These are phyloP conservation scores for Muscidifurax raptorellus DNA, from an alignment of 1,140 invertebrate genomes.

Conservation along the genomic window DNA sequence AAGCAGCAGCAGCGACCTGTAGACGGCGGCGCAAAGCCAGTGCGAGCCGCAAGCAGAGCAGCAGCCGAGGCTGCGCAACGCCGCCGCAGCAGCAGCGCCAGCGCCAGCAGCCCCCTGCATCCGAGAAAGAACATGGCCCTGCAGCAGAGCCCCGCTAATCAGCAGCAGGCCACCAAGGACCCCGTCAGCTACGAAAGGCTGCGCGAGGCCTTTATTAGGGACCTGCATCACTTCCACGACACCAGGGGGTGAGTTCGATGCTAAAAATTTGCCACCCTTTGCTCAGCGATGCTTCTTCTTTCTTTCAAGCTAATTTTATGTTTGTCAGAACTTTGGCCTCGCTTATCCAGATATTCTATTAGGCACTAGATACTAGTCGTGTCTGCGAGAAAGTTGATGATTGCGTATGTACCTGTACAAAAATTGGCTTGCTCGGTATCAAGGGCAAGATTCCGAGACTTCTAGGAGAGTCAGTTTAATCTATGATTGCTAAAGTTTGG, in stretches of 20 bases:
- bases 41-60: conserved; percentile 30
- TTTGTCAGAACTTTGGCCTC: neutral
- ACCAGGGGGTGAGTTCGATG: conserved; percentile 83
- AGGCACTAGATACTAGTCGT: neutral
- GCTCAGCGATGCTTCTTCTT: neutral
- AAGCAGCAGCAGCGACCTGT: conserved; percentile 30
- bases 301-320: neutral
- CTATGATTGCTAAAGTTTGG: too few species aligned
- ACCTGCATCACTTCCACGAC: conserved; percentile 89
- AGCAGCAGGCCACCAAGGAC: conserved; percentile 76
- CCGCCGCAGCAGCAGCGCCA: conserved; percentile 62
- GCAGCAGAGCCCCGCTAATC: conserved; percentile 55
- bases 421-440: too few species aligned
- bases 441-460: too few species aligned
- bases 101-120: conserved; percentile 58
- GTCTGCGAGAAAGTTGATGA: too few species aligned
- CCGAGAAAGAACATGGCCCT: conserved; percentile 64
- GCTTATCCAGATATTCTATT: neutral
- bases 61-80: conserved; percentile 48
- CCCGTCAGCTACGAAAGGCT: conserved; percentile 83
- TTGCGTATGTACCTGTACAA: too few species aligned
- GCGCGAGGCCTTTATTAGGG: conserved; percentile 85
- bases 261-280: neutral
- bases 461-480: too few species aligned
- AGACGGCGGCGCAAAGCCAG: conserved; percentile 42